These are phyloP conservation scores for Crenuchus spilurus DNA, from an alignment of 2,797 vertebrate species.

Conservation along the genomic window DNA sequence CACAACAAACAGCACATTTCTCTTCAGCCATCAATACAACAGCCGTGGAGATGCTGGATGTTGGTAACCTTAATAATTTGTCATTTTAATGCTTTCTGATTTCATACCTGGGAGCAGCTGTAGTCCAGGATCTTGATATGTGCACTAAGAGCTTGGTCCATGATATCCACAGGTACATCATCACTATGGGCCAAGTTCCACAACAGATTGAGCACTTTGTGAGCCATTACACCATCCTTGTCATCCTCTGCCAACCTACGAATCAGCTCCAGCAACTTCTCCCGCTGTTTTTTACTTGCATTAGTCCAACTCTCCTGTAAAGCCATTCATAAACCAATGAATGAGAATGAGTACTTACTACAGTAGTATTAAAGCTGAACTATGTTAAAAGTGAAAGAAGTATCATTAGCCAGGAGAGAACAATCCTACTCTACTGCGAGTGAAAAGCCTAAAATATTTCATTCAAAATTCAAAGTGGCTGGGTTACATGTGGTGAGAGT, in stretches of 20 bases:
- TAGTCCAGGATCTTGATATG: conserved; percentile 99
- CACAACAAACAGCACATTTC: not conserved
- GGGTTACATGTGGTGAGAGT: too few species aligned
- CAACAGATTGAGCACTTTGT: conserved; percentile 96
- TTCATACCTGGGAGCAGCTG: conserved; percentile 99
- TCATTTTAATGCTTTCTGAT: too few species aligned
- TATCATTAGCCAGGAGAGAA: too few species aligned
- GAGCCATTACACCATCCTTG: conserved; percentile 99
- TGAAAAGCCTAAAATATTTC: too few species aligned
- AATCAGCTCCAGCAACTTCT: conserved; percentile 95
- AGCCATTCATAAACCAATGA: too few species aligned
- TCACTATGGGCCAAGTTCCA: conserved; percentile 99
- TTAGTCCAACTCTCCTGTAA: conserved; percentile 98
- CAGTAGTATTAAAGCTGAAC: not conserved
- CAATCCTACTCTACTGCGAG: too few species aligned
- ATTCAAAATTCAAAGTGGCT: too few species aligned
- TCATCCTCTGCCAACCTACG: conserved; percentile 97
- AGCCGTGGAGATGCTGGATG: too few species aligned
- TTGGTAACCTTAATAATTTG: too few species aligned
- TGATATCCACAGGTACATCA: conserved; percentile 98
- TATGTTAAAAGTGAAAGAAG: too few species aligned
- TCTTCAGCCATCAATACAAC: too few species aligned
- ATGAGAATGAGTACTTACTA: not conserved
- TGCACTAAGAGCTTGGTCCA: conserved; percentile 98
- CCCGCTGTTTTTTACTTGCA: conserved; percentile 98